phyloP scores from a whole-genome alignment of 2,113 vertebrate genomes.

The Lasiurus borealis region DNA sequence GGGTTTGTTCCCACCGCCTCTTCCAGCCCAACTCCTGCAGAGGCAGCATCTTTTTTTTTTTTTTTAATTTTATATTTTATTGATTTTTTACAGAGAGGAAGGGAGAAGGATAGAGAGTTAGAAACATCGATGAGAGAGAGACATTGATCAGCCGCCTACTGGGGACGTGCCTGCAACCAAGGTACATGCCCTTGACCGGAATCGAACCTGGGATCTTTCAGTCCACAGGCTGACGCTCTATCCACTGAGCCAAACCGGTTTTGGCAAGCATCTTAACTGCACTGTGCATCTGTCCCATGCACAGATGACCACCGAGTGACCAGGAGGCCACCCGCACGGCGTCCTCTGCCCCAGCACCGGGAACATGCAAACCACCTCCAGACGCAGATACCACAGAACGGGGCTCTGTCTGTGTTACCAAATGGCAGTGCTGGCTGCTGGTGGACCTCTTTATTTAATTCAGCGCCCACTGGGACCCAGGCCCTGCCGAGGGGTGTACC shows the following conservation, averaged over 20 bases:
- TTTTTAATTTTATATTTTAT: too few species aligned
- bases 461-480: not conserved
- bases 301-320: not conserved
- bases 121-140: too few species aligned
- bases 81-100: too few species aligned
- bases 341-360: not conserved
- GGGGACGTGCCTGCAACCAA: too few species aligned
- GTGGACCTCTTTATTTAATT: fast-evolving
- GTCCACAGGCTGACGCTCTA: too few species aligned
- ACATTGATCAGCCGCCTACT: too few species aligned
- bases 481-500: too few species aligned
- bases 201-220: too few species aligned
- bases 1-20: conserved; percentile 49
- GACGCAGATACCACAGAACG: not conserved
- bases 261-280: conserved; percentile 24
- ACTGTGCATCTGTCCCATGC: too few species aligned
- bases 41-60: conserved; percentile 48
- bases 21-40: not conserved
- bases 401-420: not conserved
- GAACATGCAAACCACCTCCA: not conserved
- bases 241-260: too few species aligned
- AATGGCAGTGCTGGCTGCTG: not conserved
- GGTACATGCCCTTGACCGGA: too few species aligned
- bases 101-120: too few species aligned
- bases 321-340: not conserved